Conservation (phyloP, 2,888 invertebrate genomes). For the Ernsta delagoae region DNA sequence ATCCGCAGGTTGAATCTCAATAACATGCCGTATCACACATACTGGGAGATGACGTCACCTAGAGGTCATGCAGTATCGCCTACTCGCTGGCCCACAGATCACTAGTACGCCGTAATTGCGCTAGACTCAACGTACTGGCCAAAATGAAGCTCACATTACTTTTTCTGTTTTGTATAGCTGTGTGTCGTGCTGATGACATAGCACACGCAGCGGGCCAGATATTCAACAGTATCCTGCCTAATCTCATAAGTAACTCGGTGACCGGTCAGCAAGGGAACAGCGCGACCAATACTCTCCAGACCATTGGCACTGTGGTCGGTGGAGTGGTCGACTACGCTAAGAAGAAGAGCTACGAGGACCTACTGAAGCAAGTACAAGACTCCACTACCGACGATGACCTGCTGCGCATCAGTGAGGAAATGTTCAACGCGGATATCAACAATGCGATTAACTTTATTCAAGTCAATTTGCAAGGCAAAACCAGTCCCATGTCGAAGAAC, state of each 20-base stretch:
- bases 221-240: conserved; percentile 75
- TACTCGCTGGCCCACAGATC: conserved; percentile 63
- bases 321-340: conserved; percentile 79
- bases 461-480: conserved; percentile 90
- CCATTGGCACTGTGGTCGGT: conserved; percentile 78
- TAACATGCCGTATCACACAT: conserved; percentile 60
- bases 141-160: conserved; percentile 68
- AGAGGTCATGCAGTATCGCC: conserved; percentile 74
- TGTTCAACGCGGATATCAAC: conserved; percentile 89
- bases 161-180: conserved; percentile 60
- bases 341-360: conserved; percentile 77
- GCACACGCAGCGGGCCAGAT: conserved; percentile 76
- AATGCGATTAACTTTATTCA: conserved; percentile 89
- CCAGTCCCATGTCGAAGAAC: conserved; percentile 87
- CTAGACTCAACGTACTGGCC: conserved; percentile 62
- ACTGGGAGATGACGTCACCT: conserved; percentile 72
- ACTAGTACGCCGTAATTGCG: conserved; percentile 75
- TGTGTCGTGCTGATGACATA: conserved; percentile 67
- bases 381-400: conserved; percentile 88
- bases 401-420: conserved; percentile 88
- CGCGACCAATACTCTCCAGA: conserved; percentile 70
- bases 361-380: conserved; percentile 74
- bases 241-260: conserved; percentile 68
- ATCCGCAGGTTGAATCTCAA: conserved; percentile 68
- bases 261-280: conserved; percentile 72